phyloP scores from a whole-genome alignment of 2,888 invertebrate genomes.

The Aporophyla nigra region DNA sequence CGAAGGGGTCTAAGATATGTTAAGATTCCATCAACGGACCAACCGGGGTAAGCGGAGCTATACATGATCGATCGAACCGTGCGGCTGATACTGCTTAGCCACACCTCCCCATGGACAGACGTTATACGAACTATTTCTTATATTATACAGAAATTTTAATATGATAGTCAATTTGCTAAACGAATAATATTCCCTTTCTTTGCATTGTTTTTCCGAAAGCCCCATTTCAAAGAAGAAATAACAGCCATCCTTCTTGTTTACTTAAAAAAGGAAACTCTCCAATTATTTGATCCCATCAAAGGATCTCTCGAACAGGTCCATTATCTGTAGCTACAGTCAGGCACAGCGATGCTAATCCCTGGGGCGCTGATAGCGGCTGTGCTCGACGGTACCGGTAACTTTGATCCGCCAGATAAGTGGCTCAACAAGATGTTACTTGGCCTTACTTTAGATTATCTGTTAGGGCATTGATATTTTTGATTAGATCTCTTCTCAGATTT shows the following conservation, averaged over 20 bases:
- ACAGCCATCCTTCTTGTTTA: constrained; percentile 11
- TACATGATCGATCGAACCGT: too few relatives aligned
- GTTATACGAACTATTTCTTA: too few relatives aligned
- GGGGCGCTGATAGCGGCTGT: constrained; percentile 37
- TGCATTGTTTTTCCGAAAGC: constrained; percentile 1
- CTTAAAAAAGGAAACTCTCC: constrained; percentile 19
- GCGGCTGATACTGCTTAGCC: too few relatives aligned
- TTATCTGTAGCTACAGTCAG: constrained; percentile 44
- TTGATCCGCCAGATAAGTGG: constrained; percentile 53
- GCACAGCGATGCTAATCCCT: constrained; percentile 46
- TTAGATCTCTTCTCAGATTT: constrained; percentile 5
- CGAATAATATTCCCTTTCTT: too few relatives aligned
- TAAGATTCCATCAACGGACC: too few relatives aligned
- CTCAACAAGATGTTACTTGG: constrained; percentile 38
- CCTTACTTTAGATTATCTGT: constrained; percentile 51
- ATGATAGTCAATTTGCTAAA: too few relatives aligned
- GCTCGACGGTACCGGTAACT: constrained; percentile 42
- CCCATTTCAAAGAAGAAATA: constrained; percentile 1
- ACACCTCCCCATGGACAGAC: too few relatives aligned
- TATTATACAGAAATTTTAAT: too few relatives aligned
- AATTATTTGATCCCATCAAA: constrained; percentile 50
- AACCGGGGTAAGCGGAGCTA: too few relatives aligned
- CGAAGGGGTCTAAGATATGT: too few relatives aligned
- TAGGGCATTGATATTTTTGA: constrained; percentile 38
- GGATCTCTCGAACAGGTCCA: constrained; percentile 32